Percentiles rank a stretch among this genome's conserved stretches.
phyloP scores from a whole-genome alignment of 2,113 vertebrate genomes.

The Diadophis punctatus region DNA sequence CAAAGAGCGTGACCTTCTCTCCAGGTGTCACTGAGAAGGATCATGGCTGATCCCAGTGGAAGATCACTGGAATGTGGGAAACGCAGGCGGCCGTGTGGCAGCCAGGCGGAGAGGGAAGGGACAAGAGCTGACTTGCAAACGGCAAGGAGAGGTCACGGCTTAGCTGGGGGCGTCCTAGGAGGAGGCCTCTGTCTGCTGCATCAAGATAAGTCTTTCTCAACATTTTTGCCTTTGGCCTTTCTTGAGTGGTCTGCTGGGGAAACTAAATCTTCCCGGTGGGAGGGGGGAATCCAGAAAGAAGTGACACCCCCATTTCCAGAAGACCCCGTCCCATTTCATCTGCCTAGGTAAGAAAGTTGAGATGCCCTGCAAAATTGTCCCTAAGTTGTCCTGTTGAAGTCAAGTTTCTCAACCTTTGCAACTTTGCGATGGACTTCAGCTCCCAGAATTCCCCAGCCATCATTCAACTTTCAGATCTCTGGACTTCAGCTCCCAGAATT shows the following conservation, averaged over 20 bases:
- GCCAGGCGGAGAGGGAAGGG: not conserved
- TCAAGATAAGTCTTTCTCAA: not conserved
- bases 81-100: not conserved
- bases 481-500: not conserved
- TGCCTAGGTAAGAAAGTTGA: not conserved
- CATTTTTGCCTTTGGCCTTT: not conserved
- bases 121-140: not conserved
- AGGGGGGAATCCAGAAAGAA: not conserved
- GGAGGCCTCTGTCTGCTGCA: not conserved
- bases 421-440: not conserved
- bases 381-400: not conserved
- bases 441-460: not conserved
- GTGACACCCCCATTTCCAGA: not conserved
- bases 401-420: not conserved
- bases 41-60: not conserved
- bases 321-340: not conserved
- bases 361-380: not conserved
- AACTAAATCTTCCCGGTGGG: not conserved
- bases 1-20: not conserved
- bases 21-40: not conserved
- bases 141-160: not conserved
- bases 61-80: slow-evolving; percentile 6
- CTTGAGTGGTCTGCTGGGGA: not conserved
- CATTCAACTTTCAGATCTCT: rapidly evolving
- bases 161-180: not conserved